Percentiles rank a stretch among this genome's conserved stretches.
Conservation (phyloP, 2,888 invertebrate species). For the Drosophila paucipuncta region DNA sequence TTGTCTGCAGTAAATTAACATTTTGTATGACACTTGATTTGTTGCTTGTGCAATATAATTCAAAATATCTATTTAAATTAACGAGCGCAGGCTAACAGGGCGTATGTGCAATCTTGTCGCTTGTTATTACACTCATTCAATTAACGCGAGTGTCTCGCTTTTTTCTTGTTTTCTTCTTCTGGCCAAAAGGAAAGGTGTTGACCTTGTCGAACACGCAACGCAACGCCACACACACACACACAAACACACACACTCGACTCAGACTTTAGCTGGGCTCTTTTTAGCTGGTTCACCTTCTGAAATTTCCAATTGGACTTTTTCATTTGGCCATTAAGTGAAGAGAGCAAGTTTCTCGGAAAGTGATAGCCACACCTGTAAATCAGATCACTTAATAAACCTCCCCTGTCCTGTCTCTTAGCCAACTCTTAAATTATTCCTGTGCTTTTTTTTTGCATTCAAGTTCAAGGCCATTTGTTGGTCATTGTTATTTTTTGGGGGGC, state of each 20-base stretch:
- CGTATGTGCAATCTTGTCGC: slow-evolving; percentile 71
- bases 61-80: slow-evolving; percentile 74
- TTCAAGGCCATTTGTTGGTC: slow-evolving; percentile 67
- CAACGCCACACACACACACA: slow-evolving; percentile 32
- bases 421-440: slow-evolving; percentile 29
- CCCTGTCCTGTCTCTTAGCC: not conserved
- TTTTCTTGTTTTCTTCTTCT: slow-evolving; percentile 4
- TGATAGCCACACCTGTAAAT: slow-evolving; percentile 27
- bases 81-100: slow-evolving; percentile 61
- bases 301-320: slow-evolving; percentile 58
- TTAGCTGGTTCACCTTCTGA: slow-evolving; percentile 66
- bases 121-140: slow-evolving; percentile 71
- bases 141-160: slow-evolving; percentile 48
- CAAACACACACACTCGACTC: slow-evolving; percentile 27
- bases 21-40: slow-evolving; percentile 43
- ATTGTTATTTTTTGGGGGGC: slow-evolving; percentile 50
- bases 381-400: not conserved
- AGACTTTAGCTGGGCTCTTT: slow-evolving; percentile 48
- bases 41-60: slow-evolving; percentile 60
- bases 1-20: slow-evolving; percentile 37
- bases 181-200: slow-evolving; percentile 79
- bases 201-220: slow-evolving; percentile 66
- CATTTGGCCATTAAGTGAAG: slow-evolving; percentile 36
- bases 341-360: slow-evolving; percentile 20
- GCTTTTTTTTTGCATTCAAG: slow-evolving; percentile 50